Conservation (phyloP, 2,888 invertebrate genomes). For the Pseudoips prasinana region DNA sequence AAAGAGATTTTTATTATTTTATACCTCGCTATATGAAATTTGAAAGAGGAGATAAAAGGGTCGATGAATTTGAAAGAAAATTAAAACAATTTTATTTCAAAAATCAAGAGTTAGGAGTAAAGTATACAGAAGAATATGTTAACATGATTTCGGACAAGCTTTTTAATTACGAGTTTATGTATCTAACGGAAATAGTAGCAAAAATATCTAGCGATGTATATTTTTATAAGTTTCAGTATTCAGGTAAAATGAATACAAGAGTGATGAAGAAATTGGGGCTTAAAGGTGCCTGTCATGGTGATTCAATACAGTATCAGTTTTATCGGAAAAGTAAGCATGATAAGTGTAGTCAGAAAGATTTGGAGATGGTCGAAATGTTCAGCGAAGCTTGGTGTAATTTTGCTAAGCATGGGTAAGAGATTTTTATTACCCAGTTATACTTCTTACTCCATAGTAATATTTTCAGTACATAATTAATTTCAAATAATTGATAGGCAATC, state of each 20-base stretch:
- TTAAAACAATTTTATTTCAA: conserved; percentile 54
- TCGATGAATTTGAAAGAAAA: conserved; percentile 30
- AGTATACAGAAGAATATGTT: conserved; percentile 42
- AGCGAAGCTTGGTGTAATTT: conserved; percentile 61
- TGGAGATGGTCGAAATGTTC: conserved; percentile 46
- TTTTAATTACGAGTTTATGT: conserved; percentile 49
- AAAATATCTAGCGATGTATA: conserved; percentile 41
- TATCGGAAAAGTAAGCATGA: conserved; percentile 54
- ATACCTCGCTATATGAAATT: conserved; percentile 49
- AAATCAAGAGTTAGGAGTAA: conserved; percentile 31
- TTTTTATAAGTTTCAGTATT: conserved; percentile 53
- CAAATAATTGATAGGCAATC: too few relatives aligned
- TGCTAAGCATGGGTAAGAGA: conserved; percentile 61
- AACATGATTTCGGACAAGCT: conserved; percentile 52
- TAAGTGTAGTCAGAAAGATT: conserved; percentile 41
- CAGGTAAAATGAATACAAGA: conserved; percentile 58
- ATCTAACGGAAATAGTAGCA: conserved; percentile 43
- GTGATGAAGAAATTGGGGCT: conserved; percentile 52
- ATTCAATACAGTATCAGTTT: conserved; percentile 63
- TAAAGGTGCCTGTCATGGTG: conserved; percentile 62
- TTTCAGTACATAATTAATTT: too few relatives aligned
- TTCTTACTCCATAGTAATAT: too few relatives aligned
- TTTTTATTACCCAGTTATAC: too few relatives aligned
- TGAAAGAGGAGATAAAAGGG: conserved; percentile 29
- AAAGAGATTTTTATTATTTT: conserved; percentile 49